phyloP scores from a whole-genome alignment of 92 coral and sea anemone species.

The Micromussa lordhowensis region DNA sequence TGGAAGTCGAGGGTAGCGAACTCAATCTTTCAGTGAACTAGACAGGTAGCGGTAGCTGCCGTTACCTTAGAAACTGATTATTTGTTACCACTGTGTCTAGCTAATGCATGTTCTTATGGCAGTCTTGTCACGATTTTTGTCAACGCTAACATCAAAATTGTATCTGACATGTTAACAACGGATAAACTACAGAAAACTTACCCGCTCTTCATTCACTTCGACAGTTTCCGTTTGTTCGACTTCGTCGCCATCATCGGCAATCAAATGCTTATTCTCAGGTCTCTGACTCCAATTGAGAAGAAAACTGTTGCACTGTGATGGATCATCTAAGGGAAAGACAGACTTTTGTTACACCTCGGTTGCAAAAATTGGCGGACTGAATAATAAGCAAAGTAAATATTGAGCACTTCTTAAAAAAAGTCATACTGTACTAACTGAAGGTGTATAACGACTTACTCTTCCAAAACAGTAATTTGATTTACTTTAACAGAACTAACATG shows the following conservation, averaged over 20 bases:
- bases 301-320: slow-evolving; percentile 34
- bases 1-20: background rate
- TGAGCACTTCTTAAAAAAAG: slow-evolving; percentile 5
- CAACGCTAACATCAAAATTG: background rate
- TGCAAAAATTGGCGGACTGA: background rate
- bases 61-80: too few species aligned
- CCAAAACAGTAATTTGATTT: slow-evolving; percentile 6
- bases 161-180: background rate
- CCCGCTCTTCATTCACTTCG: slow-evolving; percentile 14
- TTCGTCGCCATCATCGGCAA: slow-evolving; percentile 11
- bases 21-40: background rate
- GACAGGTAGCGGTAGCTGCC: too few species aligned
- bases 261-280: slow-evolving; percentile 22
- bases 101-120: background rate
- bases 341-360: background rate
- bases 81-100: background rate
- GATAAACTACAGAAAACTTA: slow-evolving; percentile 25
- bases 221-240: slow-evolving; percentile 17
- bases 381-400: background rate
- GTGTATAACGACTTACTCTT: background rate
- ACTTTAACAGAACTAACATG: slow-evolving; percentile 4
- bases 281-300: slow-evolving; percentile 10
- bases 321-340: slow-evolving; percentile 21
- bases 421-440: background rate
- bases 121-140: background rate